Evolutionary conservation across 2,113 vertebrate genomes (phyloP), one percentile per base, ranked within the genome.

Genomic region (Ibidorhyncha struthersii): DNA sequence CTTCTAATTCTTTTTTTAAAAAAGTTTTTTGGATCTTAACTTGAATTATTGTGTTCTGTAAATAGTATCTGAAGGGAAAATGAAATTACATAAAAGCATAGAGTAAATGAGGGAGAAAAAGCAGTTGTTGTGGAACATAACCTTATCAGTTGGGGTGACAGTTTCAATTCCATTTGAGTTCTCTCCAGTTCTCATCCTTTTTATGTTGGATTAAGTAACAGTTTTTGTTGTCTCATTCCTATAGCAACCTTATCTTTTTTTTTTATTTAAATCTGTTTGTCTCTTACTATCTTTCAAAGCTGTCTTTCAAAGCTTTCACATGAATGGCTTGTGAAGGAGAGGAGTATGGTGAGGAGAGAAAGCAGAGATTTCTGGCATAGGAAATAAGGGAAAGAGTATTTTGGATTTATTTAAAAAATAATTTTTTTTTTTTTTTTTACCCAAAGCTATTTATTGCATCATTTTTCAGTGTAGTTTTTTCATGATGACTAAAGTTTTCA

Each of bases 211-310:
- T 85, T 93, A 90, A 50, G 76, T 88, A 93, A 76, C 73, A 66
- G 50, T 38, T 82, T 95, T 96, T 97, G 92, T 94, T 45, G 4
- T 63, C n/a, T 82, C 79, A 85, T 93, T 91, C 82, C 90, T 90
- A 97, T 94, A 77, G 90, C 80, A 97, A 87, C 85, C 78, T 82
- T 86, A 78, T 93, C 67, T 77, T 5, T 72, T n/a, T n/a, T 43
- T 58, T 65, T 86, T 81, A 92, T 97, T 92, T 91, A 97, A 91
- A 92, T 96, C 84, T 87, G 38, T 30, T 93, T 90, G 62, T 65
- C 74, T 92, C 59, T 65, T 83, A 18, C 74, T 69, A 4, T 84
- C 79, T 79, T 91, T 91, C 77, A 96, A 76, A 95, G 83, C 73
- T 81, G 20, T 47, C 43, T n/a, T 76, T 84, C 40, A 86, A 52